Conservation (phyloP, 2,888 invertebrate genomes). For the Polia nebulosa region DNA sequence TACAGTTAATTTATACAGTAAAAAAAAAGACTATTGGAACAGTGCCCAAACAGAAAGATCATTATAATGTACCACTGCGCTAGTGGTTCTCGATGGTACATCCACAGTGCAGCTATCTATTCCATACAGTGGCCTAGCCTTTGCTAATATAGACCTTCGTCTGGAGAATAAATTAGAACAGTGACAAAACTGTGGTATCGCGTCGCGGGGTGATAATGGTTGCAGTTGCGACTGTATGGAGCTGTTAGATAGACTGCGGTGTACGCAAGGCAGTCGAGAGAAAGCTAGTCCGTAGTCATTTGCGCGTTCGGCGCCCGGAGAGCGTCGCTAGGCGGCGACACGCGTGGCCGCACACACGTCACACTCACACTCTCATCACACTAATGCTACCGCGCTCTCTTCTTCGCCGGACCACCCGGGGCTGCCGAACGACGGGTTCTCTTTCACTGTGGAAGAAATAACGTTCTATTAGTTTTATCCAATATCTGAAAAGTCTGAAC, state of each 20-base stretch:
- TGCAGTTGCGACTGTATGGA: constrained; percentile 38
- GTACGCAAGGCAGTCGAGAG: constrained; percentile 69
- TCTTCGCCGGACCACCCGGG: constrained; percentile 82
- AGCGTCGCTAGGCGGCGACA: constrained; percentile 45
- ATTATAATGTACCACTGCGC: constrained; percentile 60
- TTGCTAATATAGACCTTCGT: constrained; percentile 12
- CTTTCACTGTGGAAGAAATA: constrained; percentile 83
- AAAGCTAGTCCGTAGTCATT: constrained; percentile 65
- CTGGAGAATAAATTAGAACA: constrained; percentile 46
- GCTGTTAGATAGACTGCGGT: constrained; percentile 37
- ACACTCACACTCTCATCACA: constrained; percentile 67
- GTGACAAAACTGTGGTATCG: constrained; percentile 6
- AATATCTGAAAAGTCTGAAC: neutral
- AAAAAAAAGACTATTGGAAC: constrained; percentile 68
- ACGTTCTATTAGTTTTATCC: constrained; percentile 31
- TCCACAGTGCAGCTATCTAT: constrained; percentile 50
- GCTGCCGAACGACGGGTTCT: constrained; percentile 86
- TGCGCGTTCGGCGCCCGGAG: constrained; percentile 64
- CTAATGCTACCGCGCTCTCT: constrained; percentile 83
- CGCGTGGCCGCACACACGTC: constrained; percentile 63
- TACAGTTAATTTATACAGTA: constrained; percentile 72
- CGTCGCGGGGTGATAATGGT: neutral
- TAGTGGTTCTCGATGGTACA: constrained; percentile 64
- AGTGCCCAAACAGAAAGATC: constrained; percentile 72
- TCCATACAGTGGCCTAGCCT: constrained; percentile 42